phyloP scores from a whole-genome alignment of 2,797 vertebrate species.

The Menidia menidia region DNA sequence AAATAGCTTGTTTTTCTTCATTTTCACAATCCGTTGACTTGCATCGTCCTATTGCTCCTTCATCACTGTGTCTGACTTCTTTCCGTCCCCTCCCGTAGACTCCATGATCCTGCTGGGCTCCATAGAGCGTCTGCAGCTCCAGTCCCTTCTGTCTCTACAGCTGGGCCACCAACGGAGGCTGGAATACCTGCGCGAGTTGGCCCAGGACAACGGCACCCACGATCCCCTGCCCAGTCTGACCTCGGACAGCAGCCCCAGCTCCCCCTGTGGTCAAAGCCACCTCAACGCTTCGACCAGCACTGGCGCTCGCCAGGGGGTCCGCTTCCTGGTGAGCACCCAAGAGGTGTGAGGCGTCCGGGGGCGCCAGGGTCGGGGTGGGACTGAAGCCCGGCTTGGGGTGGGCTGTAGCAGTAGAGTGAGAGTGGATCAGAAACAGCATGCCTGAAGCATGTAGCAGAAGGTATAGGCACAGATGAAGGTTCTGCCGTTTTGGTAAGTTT shows the following conservation, averaged over 20 bases:
- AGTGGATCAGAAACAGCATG: constrained; percentile 65
- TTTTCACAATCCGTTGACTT: neutral
- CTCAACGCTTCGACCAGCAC: constrained; percentile 53
- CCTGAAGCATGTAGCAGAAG: constrained; percentile 73
- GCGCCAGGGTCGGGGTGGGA: constrained; percentile 59
- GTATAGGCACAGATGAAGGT: constrained; percentile 77
- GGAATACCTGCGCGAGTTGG: constrained; percentile 83
- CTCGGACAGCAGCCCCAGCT: constrained; percentile 76
- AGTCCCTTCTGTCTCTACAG: constrained; percentile 89
- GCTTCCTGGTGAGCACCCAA: constrained; percentile 91
- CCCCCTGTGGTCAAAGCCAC: constrained; percentile 60
- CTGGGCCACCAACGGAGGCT: constrained; percentile 86
- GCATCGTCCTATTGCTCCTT: neutral
- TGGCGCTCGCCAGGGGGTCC: constrained; percentile 82
- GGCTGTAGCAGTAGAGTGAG: constrained; percentile 46
- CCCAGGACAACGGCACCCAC: constrained; percentile 78
- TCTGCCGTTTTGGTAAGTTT: constrained; percentile 61
- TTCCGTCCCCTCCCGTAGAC: constrained; percentile 70
- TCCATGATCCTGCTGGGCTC: constrained; percentile 99
- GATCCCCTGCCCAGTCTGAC: constrained; percentile 74
- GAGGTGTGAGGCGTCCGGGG: constrained; percentile 75
- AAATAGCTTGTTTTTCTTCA: neutral
- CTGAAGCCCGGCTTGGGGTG: constrained; percentile 49
- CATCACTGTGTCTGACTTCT: neutral
- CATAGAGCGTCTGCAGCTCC: constrained; percentile 93